Evolutionary conservation across 2,113 vertebrate species (phyloP), one percentile per base, ranked within the genome.

Genomic region (Tiliqua scincoides): DNA sequence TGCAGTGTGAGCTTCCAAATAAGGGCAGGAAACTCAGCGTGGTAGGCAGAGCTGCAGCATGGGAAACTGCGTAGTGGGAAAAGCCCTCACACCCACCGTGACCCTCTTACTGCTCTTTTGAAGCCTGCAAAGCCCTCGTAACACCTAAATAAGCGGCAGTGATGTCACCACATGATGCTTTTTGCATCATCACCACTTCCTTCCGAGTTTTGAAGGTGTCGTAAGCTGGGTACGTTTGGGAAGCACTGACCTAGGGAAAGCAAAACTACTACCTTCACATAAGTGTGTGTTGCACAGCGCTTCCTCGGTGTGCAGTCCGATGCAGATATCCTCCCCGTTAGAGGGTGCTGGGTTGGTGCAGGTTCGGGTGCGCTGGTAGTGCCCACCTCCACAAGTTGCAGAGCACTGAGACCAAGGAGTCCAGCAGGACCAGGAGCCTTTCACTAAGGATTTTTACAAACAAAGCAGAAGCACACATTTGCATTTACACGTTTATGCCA

Each of bases 341-440:
- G 97, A 94, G 0, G 99, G 98, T 0, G 95, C 88, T 0, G 99
- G 99, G 89, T 96, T 98, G 95, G 95, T 98, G 90, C 99, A 99
- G 87, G 98, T 98, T 43, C 99, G 97, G 0, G 98, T 99, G 84
- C 99, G 98, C 87, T 99, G 99, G 91, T 99, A 99, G 93, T 99
- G 99, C 9, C 99, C 99, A 2, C 98, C 98, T 1, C 98, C 99
- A 4, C 99, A 99, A 14, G 98, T 98, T 74, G 98, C 98, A 1
- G 99, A 99, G 92, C 99, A 99, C 87, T 97, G 96, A 57, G 99
- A 99, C 99, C 99, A 99, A 1, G 98, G 93, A 1, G 98, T 99
- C 99, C 99, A 99, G 95, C 99, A 99, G 61, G 99, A 99, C 99
- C 99, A 99, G 0, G 97, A 97, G 1, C 99, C 99, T 68, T 97